Evolutionary conservation across 2,113 vertebrate genomes (phyloP).

Genomic region (Serranochromis macrocephalus): DNA sequence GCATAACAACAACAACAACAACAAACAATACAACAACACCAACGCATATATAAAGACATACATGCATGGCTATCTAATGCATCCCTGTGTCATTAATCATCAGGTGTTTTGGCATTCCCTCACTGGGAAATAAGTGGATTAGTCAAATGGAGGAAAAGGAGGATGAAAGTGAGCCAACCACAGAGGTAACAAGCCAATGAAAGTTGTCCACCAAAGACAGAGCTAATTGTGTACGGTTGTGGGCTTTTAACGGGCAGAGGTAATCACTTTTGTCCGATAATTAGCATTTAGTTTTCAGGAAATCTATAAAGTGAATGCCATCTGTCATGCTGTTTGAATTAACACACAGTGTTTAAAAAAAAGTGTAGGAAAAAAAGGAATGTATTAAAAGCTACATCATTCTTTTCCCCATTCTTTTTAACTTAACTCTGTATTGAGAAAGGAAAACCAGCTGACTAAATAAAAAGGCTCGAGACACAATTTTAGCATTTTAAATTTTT

Average conservation of each 20-base stretch:
- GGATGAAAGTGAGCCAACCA: conserved; percentile 18
- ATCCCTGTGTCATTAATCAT: neutral
- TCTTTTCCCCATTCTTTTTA: neutral
- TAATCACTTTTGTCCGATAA: conserved; percentile 49
- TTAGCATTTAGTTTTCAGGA: conserved; percentile 53
- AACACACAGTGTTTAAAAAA: conserved; percentile 31
- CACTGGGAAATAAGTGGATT: neutral
- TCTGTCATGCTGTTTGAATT: conserved; percentile 53
- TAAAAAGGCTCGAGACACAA: neutral
- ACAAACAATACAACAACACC: conserved; percentile 1
- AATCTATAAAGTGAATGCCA: conserved; percentile 55
- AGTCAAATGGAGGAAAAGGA: neutral
- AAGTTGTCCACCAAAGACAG: conserved; percentile 20
- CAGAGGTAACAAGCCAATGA: conserved; percentile 31
- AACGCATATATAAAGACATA: neutral
- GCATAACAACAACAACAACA: conserved; percentile 13
- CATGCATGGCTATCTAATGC: neutral
- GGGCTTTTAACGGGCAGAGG: conserved; percentile 30
- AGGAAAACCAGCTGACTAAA: neutral
- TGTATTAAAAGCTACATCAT: neutral
- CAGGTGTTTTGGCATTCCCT: neutral
- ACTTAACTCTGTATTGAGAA: neutral
- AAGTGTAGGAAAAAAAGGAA: neutral
- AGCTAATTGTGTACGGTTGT: conserved; percentile 32
- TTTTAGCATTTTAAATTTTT: rapidly evolving